These are phyloP conservation scores for Drosophila burlai DNA, from an alignment of 1,140 invertebrate genomes.

Conservation along the genomic window DNA sequence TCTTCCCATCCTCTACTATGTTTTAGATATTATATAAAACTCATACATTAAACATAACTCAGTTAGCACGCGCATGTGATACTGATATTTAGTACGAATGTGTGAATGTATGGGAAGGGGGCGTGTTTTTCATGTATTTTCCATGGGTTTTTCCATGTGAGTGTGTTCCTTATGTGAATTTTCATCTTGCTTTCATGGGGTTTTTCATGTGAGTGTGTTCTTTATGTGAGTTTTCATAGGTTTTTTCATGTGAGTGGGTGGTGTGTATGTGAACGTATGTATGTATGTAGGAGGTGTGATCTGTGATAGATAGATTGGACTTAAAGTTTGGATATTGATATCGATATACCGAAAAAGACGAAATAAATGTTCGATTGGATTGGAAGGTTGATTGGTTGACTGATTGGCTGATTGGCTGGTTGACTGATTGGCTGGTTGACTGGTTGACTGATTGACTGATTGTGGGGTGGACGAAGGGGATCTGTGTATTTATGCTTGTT, in stretches of 20 bases:
- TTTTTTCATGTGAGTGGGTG: conserved; percentile 20
- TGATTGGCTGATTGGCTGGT: conserved; percentile 38
- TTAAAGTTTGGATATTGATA: conserved; percentile 14
- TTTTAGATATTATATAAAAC: conserved; percentile 75
- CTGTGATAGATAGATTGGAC: conserved; percentile 22
- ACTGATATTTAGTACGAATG: conserved; percentile 65
- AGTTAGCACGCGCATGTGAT: conserved; percentile 73
- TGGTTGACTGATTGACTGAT: conserved; percentile 39
- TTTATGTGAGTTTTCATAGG: background rate
- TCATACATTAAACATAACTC: conserved; percentile 76
- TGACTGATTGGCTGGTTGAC: conserved; percentile 22
- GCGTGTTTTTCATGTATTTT: conserved; percentile 10
- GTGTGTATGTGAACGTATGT: conserved; percentile 20
- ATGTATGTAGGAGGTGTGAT: conserved; percentile 3
- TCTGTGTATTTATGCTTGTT: conserved; percentile 77
- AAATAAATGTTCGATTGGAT: conserved; percentile 54
- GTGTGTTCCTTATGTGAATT: background rate
- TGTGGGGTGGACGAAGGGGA: conserved; percentile 40
- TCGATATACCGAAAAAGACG: conserved; percentile 48
- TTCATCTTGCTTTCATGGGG: conserved; percentile 6
- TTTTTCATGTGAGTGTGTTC: background rate
- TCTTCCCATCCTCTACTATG: conserved; percentile 54
- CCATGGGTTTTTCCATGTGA: background rate
- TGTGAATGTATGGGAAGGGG: conserved; percentile 46
- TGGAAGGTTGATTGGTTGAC: conserved; percentile 42